phyloP scores from a whole-genome alignment of 1,140 invertebrate genomes.

The Drosophila murphyi region DNA sequence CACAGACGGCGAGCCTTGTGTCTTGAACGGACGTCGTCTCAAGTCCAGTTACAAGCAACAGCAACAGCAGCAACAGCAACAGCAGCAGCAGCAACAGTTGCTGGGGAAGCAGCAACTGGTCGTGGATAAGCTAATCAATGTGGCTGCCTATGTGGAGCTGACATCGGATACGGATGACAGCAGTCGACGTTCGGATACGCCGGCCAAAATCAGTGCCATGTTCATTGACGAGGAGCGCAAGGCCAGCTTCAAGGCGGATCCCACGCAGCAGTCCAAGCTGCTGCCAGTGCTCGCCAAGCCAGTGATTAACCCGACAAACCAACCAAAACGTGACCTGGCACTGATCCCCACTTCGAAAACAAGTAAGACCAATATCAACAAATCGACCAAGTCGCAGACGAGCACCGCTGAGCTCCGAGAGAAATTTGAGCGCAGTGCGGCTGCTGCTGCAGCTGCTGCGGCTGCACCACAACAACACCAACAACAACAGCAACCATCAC shows the following conservation, averaged over 20 bases:
- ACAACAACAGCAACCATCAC: slow-evolving; percentile 20
- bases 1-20: slow-evolving; percentile 80
- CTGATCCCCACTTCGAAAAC: slow-evolving; percentile 5
- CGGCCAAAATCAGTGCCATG: slow-evolving; percentile 83
- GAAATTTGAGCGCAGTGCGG: slow-evolving; percentile 75
- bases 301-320: slow-evolving; percentile 17
- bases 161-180: slow-evolving; percentile 84
- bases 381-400: slow-evolving; percentile 50
- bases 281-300: slow-evolving; percentile 48
- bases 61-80: slow-evolving; percentile 50
- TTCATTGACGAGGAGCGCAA: slow-evolving; percentile 84
- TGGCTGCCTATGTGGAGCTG: slow-evolving; percentile 82
- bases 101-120: slow-evolving; percentile 64
- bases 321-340: slow-evolving; percentile 7
- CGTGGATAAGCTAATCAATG: slow-evolving; percentile 83
- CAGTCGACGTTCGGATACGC: slow-evolving; percentile 79
- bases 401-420: slow-evolving; percentile 75
- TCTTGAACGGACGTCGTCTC: slow-evolving; percentile 63
- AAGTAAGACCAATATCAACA: slow-evolving; percentile 13
- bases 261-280: slow-evolving; percentile 58
- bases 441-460: slow-evolving; percentile 41
- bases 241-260: slow-evolving; percentile 82
- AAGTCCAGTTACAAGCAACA: slow-evolving; percentile 79
- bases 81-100: slow-evolving; percentile 24
- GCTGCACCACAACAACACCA: slow-evolving; percentile 20